A percentile compares a stretch with the other conserved stretches of the same genome.
These are phyloP conservation scores for Melanophora roralis DNA, from an alignment of 2,888 invertebrate genomes.

Conservation along the genomic window DNA sequence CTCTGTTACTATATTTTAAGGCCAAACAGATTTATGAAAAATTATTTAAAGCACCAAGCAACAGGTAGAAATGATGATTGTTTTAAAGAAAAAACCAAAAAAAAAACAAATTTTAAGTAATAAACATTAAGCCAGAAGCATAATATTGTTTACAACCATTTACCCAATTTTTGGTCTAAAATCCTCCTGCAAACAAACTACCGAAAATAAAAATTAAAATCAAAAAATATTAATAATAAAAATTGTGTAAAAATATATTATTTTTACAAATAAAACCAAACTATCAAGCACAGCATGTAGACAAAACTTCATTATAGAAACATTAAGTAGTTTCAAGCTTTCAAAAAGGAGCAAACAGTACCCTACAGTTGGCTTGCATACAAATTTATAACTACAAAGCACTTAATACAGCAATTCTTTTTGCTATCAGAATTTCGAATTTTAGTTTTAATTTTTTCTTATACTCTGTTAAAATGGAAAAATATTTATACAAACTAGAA, in stretches of 20 bases:
- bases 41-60: background rate
- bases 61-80: constrained; percentile 15
- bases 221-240: constrained; percentile 42
- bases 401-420: too few relatives aligned
- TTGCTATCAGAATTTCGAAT: too few relatives aligned
- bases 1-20: constrained; percentile 36
- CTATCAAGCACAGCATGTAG: constrained; percentile 52
- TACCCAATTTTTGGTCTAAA: constrained; percentile 41
- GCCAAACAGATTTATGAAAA: constrained; percentile 25
- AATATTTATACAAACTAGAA: too few relatives aligned
- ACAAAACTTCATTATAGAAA: background rate
- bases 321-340: background rate
- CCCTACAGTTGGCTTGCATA: too few relatives aligned
- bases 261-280: constrained; percentile 36
- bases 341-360: too few relatives aligned
- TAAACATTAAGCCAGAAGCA: constrained; percentile 47
- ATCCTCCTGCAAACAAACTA: constrained; percentile 14
- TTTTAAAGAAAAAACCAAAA: background rate
- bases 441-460: too few relatives aligned
- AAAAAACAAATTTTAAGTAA: background rate
- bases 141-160: constrained; percentile 51
- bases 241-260: constrained; percentile 18
- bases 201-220: constrained; percentile 11
- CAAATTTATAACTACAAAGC: too few relatives aligned
- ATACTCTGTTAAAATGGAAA: too few relatives aligned